Evolutionary conservation across 2,797 vertebrate genomes (phyloP).

Genomic region (Myotis myotis): DNA sequence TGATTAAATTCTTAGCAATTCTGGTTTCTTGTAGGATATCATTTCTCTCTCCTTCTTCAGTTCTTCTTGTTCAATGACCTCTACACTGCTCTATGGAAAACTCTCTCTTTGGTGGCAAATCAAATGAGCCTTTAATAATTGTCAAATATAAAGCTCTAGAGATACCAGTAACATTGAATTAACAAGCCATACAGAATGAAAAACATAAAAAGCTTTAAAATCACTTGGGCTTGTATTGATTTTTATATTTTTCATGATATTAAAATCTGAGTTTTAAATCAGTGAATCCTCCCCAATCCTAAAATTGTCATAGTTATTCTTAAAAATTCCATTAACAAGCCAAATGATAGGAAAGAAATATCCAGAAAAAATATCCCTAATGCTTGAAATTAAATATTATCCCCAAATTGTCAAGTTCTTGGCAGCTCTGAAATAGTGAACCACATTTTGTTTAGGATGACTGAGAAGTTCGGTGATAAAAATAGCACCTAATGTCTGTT

Average conservation of each 20-base stretch:
- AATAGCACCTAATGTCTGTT: neutral
- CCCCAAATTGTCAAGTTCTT: neutral
- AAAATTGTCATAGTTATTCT: neutral
- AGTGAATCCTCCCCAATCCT: neutral
- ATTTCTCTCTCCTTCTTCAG: neutral
- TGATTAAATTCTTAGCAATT: neutral
- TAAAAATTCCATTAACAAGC: neutral
- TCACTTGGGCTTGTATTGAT: neutral
- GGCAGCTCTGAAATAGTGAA: neutral
- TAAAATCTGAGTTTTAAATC: neutral
- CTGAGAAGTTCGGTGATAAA: conserved; percentile 38
- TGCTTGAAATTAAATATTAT: conserved; percentile 17
- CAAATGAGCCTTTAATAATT: conserved; percentile 34
- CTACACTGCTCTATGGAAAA: neutral
- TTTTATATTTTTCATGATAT: neutral
- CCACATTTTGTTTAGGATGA: conserved; percentile 1
- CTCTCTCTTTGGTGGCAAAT: neutral
- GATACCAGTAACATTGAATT: neutral
- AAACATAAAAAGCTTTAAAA: neutral
- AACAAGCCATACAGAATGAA: neutral
- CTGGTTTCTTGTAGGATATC: neutral
- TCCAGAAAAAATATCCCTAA: neutral
- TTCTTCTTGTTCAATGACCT: neutral
- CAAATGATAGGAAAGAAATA: neutral
- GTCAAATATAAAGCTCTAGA: conserved; percentile 21